Base-by-base conservation (phyloP, 2,113 vertebrate genomes). In the Myodes glareolus region DNA sequence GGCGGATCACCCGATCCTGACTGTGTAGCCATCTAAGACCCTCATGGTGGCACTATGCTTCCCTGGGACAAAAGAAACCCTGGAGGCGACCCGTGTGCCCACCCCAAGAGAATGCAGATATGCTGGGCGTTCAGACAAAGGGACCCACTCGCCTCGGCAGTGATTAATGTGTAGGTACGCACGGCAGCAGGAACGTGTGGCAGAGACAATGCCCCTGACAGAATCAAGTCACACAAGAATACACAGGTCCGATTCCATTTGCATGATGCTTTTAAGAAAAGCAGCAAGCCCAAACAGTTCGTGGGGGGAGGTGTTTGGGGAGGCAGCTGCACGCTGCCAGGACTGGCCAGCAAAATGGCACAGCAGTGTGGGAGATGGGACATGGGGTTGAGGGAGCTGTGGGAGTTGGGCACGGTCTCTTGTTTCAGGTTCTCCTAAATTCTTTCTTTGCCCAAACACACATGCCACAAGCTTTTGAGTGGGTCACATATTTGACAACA, bases 231-330 rank as follows among this genome's bases (percentile, higher is more conserved):
- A 90, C 84, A 87, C 67, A 72, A 47, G 78, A 80, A 88, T 29
- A 88, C 92, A 85, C 63, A 73, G 45, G 42, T 67, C 58, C 47
- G 36, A 31, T 58, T 81, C 94, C 94, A 88, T 50, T 91, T 92
- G 92, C 21, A 13, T 16, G 36, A 85, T 75, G 77, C 42, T 45
- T 19, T 29, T 75, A 75, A 75, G 68, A 55, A 67, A 58, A 39
- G 23, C 63, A n/a, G 45, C 47, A 50, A 67, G 52, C 21, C 72
- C 8, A 29, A 93, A 45, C 76, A 45, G 84, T 10, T 25, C 9
- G 39, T 11, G 19, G 3, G 70, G 29, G 27, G 58, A 58, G 58
- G 19, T 58, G 19, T 58, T 3, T 50, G 70, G 81, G 10, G 63
- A 39, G n/a, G 27, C 23, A 42, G 52, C 67, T 52, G 17, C 23